A percentile compares a stretch with the other conserved stretches of the same genome.
These are phyloP conservation scores for Arrhamphus sclerolepis DNA, from an alignment of 2,797 vertebrate genomes.

Conservation along the genomic window DNA sequence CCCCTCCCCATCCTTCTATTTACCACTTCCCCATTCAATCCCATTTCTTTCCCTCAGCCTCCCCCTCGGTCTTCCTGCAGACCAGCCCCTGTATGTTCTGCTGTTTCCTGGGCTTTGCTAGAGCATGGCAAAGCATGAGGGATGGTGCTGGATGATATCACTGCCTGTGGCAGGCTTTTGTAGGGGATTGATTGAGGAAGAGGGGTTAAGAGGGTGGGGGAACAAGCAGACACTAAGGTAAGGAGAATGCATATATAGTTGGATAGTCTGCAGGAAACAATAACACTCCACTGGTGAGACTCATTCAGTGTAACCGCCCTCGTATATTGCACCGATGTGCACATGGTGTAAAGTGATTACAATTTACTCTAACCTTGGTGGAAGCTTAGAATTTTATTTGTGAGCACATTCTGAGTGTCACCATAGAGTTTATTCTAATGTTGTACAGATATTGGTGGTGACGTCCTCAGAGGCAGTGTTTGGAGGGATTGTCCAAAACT, in stretches of 20 bases:
- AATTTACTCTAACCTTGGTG: slow-evolving; percentile 4
- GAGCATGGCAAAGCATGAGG: slow-evolving; percentile 65
- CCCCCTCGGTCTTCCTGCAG: slow-evolving; percentile 47
- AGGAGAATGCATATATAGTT: slow-evolving; percentile 40
- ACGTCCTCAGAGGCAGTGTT: slow-evolving; percentile 60
- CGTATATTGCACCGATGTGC: slow-evolving; percentile 1
- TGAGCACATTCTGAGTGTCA: slow-evolving; percentile 7
- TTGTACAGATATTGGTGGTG: slow-evolving; percentile 36
- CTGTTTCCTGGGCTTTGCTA: slow-evolving; percentile 74
- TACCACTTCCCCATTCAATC: slow-evolving; percentile 63
- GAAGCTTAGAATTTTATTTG: slow-evolving; percentile 10
- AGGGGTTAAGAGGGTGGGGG: slow-evolving; percentile 60
- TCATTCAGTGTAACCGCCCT: slow-evolving; percentile 2
- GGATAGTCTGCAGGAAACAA: slow-evolving; percentile 37
- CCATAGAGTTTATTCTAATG: background rate
- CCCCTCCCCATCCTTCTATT: slow-evolving; percentile 41
- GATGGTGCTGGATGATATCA: slow-evolving; percentile 47
- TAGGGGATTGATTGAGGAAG: slow-evolving; percentile 62
- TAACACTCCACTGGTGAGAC: slow-evolving; percentile 16
- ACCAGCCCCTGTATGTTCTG: slow-evolving; percentile 68
- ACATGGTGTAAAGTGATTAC: slow-evolving; percentile 9
- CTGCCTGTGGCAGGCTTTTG: slow-evolving; percentile 49
- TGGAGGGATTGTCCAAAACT: slow-evolving; percentile 48
- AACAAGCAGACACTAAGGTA: slow-evolving; percentile 38
- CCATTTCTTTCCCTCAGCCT: slow-evolving; percentile 17